phyloP scores from a whole-genome alignment of 2,113 vertebrate species.

The Lathamus discolor region DNA sequence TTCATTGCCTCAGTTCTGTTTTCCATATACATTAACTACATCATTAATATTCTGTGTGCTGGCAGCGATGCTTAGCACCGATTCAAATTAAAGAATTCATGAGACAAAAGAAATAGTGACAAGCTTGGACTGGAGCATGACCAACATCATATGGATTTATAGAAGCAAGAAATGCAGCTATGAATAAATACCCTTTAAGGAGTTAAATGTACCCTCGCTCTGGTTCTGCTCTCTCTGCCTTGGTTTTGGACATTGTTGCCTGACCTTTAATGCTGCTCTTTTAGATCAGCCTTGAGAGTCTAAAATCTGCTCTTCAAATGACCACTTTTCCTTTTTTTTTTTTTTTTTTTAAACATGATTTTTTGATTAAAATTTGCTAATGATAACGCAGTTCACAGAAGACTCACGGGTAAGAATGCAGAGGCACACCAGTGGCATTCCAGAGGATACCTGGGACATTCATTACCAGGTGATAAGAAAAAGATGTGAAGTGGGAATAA shows the following conservation, averaged over 20 bases:
- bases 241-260: neutral
- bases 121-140: neutral
- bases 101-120: neutral
- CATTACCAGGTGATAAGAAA: neutral
- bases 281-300: neutral
- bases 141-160: neutral
- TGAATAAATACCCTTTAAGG: neutral
- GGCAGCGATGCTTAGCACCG: conserved; percentile 2
- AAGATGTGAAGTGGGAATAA: neutral
- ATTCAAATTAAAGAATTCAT: conserved; percentile 1
- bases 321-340: neutral
- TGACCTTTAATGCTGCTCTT: neutral
- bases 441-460: neutral
- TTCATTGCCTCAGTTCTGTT: conserved; percentile 32
- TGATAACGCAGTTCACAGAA: neutral
- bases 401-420: accelerated
- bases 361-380: neutral
- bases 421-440: neutral
- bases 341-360: neutral
- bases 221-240: neutral
- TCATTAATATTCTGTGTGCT: conserved; percentile 12
- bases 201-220: neutral
- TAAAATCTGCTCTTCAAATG: neutral
- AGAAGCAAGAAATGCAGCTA: neutral
- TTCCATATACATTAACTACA: neutral